A percentile compares a stretch with the other conserved stretches of the same genome.
phyloP scores from a whole-genome alignment of 2,113 vertebrate species.

The Acinonyx jubatus region DNA sequence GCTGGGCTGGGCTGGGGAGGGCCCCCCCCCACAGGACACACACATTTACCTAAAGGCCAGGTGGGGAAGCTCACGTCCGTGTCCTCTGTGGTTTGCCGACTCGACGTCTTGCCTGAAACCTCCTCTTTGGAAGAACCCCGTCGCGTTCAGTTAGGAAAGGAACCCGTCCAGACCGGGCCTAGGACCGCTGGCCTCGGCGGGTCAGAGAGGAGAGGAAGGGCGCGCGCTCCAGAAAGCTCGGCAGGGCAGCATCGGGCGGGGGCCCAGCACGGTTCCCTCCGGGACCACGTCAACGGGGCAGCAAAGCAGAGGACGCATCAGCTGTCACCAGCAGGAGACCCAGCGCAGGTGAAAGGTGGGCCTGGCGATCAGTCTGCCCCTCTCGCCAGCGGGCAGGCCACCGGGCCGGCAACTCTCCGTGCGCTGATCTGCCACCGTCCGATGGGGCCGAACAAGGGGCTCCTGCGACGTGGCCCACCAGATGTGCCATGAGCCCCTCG shows the following conservation, averaged over 20 bases:
- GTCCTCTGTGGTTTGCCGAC: background rate
- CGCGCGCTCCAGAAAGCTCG: background rate
- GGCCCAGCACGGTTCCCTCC: rapidly evolving
- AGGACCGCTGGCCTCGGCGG: background rate
- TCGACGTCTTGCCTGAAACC: background rate
- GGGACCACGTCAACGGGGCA: background rate
- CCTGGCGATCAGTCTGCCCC: background rate
- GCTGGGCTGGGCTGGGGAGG: too few relatives aligned
- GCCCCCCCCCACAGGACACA: rapidly evolving
- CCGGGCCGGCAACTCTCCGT: background rate
- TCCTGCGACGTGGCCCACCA: background rate
- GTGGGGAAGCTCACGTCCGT: background rate
- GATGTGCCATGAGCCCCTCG: too few relatives aligned
- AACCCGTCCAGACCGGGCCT: background rate
- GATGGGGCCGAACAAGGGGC: background rate
- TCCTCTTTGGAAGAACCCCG: background rate
- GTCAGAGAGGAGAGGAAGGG: too few relatives aligned
- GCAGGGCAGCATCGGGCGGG: rapidly evolving
- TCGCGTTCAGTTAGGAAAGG: background rate
- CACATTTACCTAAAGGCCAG: background rate
- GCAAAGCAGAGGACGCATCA: background rate
- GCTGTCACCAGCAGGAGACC: background rate
- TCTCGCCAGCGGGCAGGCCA: background rate
- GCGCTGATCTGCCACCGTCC: background rate
- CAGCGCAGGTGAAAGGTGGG: background rate